A percentile compares a stretch with the other conserved stretches of the same genome.
phyloP scores from a whole-genome alignment of 2,888 invertebrate species.

The Drosophila prostipennis region DNA sequence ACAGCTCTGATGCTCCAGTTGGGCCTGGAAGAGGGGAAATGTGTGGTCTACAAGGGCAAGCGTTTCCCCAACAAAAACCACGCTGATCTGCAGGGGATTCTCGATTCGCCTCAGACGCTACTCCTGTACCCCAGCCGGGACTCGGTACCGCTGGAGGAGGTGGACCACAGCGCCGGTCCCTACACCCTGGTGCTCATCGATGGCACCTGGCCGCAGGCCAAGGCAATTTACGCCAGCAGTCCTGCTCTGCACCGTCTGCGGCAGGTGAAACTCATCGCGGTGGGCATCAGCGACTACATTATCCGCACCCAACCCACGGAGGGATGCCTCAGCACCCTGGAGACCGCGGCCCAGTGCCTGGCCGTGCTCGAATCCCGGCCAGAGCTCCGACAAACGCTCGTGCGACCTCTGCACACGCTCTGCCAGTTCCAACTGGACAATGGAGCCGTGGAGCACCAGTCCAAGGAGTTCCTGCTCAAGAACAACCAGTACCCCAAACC shows the following conservation, averaged over 20 bases:
- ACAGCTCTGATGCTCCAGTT: constrained; percentile 95
- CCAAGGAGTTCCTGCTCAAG: constrained; percentile 94
- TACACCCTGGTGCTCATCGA: constrained; percentile 94
- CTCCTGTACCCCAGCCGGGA: constrained; percentile 92
- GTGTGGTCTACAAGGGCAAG: constrained; percentile 89
- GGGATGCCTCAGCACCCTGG: constrained; percentile 94
- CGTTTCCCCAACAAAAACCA: constrained; percentile 89
- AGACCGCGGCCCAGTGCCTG: constrained; percentile 85
- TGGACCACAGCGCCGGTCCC: constrained; percentile 49
- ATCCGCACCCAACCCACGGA: constrained; percentile 97
- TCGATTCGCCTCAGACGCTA: constrained; percentile 87
- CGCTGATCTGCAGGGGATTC: constrained; percentile 87
- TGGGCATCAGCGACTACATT: constrained; percentile 92
- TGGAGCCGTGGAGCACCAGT: constrained; percentile 97
- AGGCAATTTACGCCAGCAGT: constrained; percentile 94
- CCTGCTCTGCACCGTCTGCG: constrained; percentile 89
- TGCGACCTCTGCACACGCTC: constrained; percentile 92
- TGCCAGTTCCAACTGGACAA: constrained; percentile 95
- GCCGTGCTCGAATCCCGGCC: constrained; percentile 89
- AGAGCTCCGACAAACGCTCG: constrained; percentile 87
- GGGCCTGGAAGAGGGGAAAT: constrained; percentile 90
- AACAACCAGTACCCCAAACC: constrained; percentile 91
- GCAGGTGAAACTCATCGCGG: constrained; percentile 92
- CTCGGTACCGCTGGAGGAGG: constrained; percentile 88
- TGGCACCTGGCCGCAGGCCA: constrained; percentile 98